A percentile compares a stretch with the other conserved stretches of the same genome.
phyloP scores from a whole-genome alignment of 30 jellyfish, hydroid and myxozoan species.

The Cassiopea andromeda region DNA sequence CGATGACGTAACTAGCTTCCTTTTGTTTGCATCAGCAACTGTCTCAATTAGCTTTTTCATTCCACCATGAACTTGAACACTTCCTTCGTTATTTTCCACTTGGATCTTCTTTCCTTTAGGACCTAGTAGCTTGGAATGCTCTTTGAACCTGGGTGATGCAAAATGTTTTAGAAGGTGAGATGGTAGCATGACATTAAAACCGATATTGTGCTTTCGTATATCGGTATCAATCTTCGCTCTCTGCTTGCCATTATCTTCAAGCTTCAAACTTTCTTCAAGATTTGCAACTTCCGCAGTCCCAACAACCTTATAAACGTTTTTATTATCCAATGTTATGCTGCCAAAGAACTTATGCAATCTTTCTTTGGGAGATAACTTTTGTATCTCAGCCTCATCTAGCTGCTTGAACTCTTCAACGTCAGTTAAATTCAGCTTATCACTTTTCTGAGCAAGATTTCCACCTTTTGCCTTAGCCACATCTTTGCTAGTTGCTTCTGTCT shows the following conservation, averaged over 20 bases:
- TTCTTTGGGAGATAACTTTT: slow-evolving; percentile 78
- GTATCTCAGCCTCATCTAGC: slow-evolving; percentile 69
- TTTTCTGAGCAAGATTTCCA: slow-evolving; percentile 51
- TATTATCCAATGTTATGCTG: slow-evolving; percentile 71
- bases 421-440: slow-evolving; percentile 6
- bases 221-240: slow-evolving; percentile 67
- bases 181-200: slow-evolving; percentile 91
- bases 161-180: slow-evolving; percentile 78
- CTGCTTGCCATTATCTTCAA: slow-evolving; percentile 1
- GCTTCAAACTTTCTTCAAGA: neutral
- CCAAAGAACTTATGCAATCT: slow-evolving; percentile 90
- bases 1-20: slow-evolving; percentile 65
- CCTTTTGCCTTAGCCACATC: slow-evolving; percentile 58
- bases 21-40: slow-evolving; percentile 78
- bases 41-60: slow-evolving; percentile 77
- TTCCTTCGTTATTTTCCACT: slow-evolving; percentile 39
- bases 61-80: slow-evolving; percentile 63
- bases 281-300: slow-evolving; percentile 90
- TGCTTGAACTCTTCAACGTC: slow-evolving; percentile 49
- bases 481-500: slow-evolving; percentile 99
- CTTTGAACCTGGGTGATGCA: slow-evolving; percentile 80
- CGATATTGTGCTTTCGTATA: slow-evolving; percentile 89
- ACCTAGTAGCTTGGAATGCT: slow-evolving; percentile 58
- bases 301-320: slow-evolving; percentile 64
- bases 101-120: slow-evolving; percentile 65